phyloP scores from a whole-genome alignment of 2,113 vertebrate species.

The Tylochromis polylepis region DNA sequence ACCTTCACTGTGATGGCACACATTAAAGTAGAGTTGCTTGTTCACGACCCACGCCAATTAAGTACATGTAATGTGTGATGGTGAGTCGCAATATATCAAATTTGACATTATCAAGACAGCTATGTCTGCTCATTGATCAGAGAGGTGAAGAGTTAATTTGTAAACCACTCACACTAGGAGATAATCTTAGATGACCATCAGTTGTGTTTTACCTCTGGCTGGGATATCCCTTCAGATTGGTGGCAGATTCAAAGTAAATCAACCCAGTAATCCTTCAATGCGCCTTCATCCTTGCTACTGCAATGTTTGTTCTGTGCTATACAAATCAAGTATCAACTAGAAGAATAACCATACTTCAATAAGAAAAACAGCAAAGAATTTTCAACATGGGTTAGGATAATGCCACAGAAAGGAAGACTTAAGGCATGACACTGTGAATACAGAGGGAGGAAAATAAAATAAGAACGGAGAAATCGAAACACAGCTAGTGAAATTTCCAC shows the following conservation, averaged over 20 bases:
- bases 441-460: not conserved
- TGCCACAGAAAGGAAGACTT: not conserved
- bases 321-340: not conserved
- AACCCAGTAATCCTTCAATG: slow-evolving; percentile 5
- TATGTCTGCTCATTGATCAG: not conserved
- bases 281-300: not conserved
- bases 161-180: not conserved
- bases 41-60: not conserved
- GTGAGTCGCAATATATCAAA: not conserved
- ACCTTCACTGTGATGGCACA: not conserved
- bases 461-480: not conserved
- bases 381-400: not conserved
- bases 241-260: not conserved
- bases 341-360: not conserved
- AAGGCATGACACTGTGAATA: not conserved
- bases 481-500: not conserved
- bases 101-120: not conserved
- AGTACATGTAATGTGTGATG: not conserved
- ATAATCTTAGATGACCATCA: slow-evolving; percentile 3
- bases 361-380: not conserved
- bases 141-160: not conserved
- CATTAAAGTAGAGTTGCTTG: not conserved
- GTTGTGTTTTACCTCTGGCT: not conserved
- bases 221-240: slow-evolving; percentile 8
- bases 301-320: not conserved